Conservation (phyloP, 1,140 invertebrate species). For the Drosophila pseudoananassae region DNA sequence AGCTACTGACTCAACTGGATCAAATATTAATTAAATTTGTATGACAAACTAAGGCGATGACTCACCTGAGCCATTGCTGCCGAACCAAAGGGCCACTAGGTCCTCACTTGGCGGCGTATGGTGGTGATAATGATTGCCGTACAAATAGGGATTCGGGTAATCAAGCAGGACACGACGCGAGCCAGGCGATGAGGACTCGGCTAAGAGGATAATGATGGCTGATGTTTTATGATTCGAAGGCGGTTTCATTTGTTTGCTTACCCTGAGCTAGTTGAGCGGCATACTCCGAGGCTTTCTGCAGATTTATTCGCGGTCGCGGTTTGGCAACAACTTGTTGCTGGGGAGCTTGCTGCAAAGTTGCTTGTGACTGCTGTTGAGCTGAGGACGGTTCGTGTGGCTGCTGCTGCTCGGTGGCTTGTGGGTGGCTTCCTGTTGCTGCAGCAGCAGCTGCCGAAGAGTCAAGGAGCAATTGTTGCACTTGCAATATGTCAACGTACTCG, state of each 20-base stretch:
- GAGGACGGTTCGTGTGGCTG: slow-evolving; percentile 8
- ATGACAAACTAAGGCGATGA: slow-evolving; percentile 8
- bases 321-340: slow-evolving; percentile 59
- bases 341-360: slow-evolving; percentile 17
- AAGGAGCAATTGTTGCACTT: slow-evolving; percentile 85
- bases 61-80: slow-evolving; percentile 85
- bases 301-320: slow-evolving; percentile 76
- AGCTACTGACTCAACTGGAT: too few relatives aligned
- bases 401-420: slow-evolving; percentile 28
- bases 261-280: slow-evolving; percentile 78
- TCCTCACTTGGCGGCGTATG: slow-evolving; percentile 85
- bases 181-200: slow-evolving; percentile 54
- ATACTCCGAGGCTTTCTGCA: slow-evolving; percentile 82
- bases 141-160: slow-evolving; percentile 84
- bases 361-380: slow-evolving; percentile 15
- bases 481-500: slow-evolving; percentile 86
- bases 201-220: slow-evolving; percentile 21
- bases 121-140: slow-evolving; percentile 84
- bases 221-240: slow-evolving; percentile 3
- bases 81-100: slow-evolving; percentile 86
- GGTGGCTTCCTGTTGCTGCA: slow-evolving; percentile 32
- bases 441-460: slow-evolving; percentile 80
- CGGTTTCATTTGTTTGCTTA: slow-evolving; percentile 24
- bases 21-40: neutral
- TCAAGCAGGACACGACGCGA: slow-evolving; percentile 82